Percentiles rank a stretch among this genome's conserved stretches.
Conservation (phyloP, 2,888 invertebrate species). For the Flabesymbios commensalis region DNA sequence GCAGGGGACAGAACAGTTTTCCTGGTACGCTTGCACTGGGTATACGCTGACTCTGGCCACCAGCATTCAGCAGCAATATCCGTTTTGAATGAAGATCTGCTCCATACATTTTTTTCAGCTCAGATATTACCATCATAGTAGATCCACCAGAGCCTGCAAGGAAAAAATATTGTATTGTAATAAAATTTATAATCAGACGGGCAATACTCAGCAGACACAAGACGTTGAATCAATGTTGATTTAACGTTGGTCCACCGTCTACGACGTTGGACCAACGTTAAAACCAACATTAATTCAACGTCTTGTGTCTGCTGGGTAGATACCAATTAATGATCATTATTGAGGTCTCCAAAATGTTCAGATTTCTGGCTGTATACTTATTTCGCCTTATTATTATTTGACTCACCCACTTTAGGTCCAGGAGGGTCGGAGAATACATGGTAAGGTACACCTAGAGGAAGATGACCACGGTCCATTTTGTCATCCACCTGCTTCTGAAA, state of each 20-base stretch:
- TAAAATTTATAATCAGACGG: neutral
- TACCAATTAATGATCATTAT: too few species aligned
- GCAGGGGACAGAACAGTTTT: slow-evolving; percentile 62
- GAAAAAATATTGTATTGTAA: neutral
- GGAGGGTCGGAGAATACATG: slow-evolving; percentile 61
- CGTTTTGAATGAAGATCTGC: slow-evolving; percentile 43
- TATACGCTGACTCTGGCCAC: slow-evolving; percentile 64
- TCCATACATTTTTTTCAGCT: slow-evolving; percentile 48
- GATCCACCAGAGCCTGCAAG: slow-evolving; percentile 62
- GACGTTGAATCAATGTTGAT: too few species aligned
- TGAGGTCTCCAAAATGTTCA: too few species aligned
- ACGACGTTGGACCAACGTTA: too few species aligned
- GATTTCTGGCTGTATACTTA: too few species aligned
- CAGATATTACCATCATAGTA: slow-evolving; percentile 55
- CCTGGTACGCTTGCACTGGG: slow-evolving; percentile 63
- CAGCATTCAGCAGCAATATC: slow-evolving; percentile 62
- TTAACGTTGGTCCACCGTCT: too few species aligned
- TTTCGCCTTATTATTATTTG: too few species aligned
- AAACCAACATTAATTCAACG: too few species aligned
- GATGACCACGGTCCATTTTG: slow-evolving; percentile 48
- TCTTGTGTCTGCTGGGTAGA: too few species aligned
- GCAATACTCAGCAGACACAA: too few species aligned
- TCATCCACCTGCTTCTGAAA: slow-evolving; percentile 56
- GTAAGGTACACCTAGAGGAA: slow-evolving; percentile 55
- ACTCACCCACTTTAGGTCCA: slow-evolving; percentile 60